A percentile compares a stretch with the other conserved stretches of the same genome.
Conservation (phyloP, 1,140 invertebrate species). For the Eumaeus atala region DNA sequence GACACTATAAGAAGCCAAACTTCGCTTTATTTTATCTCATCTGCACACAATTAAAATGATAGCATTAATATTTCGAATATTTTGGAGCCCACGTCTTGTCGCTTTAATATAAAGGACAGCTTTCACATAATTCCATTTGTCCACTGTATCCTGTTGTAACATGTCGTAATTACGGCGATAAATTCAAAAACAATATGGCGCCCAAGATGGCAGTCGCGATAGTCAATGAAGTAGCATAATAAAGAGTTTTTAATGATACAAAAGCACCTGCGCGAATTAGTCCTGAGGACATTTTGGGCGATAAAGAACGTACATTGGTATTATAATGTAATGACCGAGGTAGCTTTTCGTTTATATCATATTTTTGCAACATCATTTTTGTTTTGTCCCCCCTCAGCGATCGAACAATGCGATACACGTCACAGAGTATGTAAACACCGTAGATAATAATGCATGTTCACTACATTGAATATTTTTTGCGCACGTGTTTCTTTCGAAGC, state of each 20-base stretch:
- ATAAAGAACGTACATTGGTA: not conserved
- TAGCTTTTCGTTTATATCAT: slow-evolving; percentile 15
- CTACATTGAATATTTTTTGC: no score
- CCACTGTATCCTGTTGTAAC: slow-evolving; percentile 37
- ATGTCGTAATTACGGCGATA: slow-evolving; percentile 56
- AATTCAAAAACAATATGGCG: slow-evolving; percentile 62
- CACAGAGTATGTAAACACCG: no score
- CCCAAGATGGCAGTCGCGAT: slow-evolving; percentile 45
- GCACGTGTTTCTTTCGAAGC: no score
- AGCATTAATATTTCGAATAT: no score
- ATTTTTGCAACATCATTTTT: slow-evolving; percentile 5
- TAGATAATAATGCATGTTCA: no score
- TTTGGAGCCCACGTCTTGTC: no score
- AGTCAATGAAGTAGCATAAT: slow-evolving; percentile 38
- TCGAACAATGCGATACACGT: no score
- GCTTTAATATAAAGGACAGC: slow-evolving; percentile 23
- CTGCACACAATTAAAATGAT: not conserved
- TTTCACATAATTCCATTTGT: slow-evolving; percentile 33
- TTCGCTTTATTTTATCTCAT: no score
- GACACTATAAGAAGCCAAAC: no score
- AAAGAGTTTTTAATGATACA: slow-evolving; percentile 53
- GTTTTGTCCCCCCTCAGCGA: no score
- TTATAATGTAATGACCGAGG: not conserved
- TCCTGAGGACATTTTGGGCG: slow-evolving; percentile 28
- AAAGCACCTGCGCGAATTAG: slow-evolving; percentile 54